Conservation (phyloP, 2,888 invertebrate species). For the Melanotus villosus region DNA sequence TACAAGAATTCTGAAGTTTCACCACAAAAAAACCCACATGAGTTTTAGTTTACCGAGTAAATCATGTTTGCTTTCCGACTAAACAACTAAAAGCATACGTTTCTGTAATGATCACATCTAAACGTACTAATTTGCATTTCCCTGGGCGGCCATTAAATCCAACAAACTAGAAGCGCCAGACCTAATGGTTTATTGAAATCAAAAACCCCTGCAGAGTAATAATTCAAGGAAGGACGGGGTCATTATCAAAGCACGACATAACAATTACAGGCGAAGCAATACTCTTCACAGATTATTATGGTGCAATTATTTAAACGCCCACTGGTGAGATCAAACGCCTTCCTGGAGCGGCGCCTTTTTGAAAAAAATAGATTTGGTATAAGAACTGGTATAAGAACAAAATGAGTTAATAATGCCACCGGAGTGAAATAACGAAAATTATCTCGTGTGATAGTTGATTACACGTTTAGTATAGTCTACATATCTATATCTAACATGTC, state of each 20-base stretch:
- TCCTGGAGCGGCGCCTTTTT: conserved; percentile 1
- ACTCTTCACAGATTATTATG: not conserved
- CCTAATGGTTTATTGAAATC: not conserved
- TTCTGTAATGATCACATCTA: not conserved
- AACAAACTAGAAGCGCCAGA: not conserved
- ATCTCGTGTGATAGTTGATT: not conserved
- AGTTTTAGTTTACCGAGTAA: no score
- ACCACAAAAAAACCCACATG: no score
- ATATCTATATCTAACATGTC: not conserved
- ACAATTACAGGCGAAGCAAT: not conserved
- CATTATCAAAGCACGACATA: conserved; percentile 7
- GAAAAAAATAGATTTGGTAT: not conserved
- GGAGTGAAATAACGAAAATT: not conserved
- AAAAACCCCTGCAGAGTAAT: not conserved
- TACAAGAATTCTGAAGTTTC: no score
- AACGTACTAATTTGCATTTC: not conserved
- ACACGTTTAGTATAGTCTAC: not conserved
- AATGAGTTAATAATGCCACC: not conserved
- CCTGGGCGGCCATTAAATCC: not conserved
- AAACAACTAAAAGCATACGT: no score
- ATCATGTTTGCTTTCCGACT: no score
- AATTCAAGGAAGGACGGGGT: not conserved
- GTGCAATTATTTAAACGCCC: conserved; percentile 16
- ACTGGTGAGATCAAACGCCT: not conserved
- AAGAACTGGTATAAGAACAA: not conserved